Base-by-base conservation (phyloP, 92 coral and sea anemone species). In the Micromussa lordhowensis region DNA sequence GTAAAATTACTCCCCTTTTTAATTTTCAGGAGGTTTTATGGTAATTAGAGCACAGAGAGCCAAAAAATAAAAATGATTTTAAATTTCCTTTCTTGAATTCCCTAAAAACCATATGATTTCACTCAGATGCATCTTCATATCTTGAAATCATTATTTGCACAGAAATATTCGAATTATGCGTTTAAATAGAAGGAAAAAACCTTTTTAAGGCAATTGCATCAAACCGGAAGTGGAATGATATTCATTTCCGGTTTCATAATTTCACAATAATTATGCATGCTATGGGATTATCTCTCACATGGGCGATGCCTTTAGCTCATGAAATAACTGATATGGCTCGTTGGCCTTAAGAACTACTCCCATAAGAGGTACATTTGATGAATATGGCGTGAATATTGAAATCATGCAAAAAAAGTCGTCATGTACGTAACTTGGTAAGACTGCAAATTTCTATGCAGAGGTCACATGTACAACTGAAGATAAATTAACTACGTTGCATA, bases 401-500 rank as follows among this genome's bases (percentile, higher is more conserved):
- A 55, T 55, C 61, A 55, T 55, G 61, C 61, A 55, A 55, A 55
- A 55, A 55, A 55, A 72, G 77, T 72, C 44, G 77, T 72, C 77
- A 30, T 72, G 21, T 72, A 72, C 48, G 77, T 72, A 55, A 72
- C 17, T 32, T 29, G 77, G 40, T 72, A n/a, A n/a, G n/a, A n/a
- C n/a, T n/a, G n/a, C n/a, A n/a, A n/a, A n/a, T n/a, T n/a, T n/a
- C 49, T 72, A 72, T 72, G 77, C 77, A 72, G 77, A n/a, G 77
- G 77, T 72, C 19, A 72, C 77, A 72, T 72, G 77, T 72, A 69
- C 36, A 72, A 72, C 77, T 34, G 77, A 18, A 72, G 77, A 72
- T 72, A 72, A 72, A 72, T 72, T 72, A 34, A 72, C 2, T 72
- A 72, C 22, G 77, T 72, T 72, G 36, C 4, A 72, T 72, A 36